phyloP scores from a whole-genome alignment of 2,797 vertebrate species.

The Spizella passerina region DNA sequence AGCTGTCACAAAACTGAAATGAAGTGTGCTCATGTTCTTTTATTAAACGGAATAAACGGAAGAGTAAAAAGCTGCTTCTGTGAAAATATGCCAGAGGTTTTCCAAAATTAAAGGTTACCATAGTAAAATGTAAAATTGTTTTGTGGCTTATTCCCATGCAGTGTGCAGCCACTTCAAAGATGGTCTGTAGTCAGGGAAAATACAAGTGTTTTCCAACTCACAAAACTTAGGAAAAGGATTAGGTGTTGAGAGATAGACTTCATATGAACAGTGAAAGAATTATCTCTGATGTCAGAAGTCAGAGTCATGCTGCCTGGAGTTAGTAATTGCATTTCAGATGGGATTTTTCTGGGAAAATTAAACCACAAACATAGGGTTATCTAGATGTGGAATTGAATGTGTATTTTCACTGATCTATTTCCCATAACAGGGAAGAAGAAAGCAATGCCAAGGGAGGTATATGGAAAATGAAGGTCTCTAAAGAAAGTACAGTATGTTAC shows the following conservation, averaged over 20 bases:
- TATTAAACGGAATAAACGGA: background rate
- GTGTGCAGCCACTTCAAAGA: conserved; percentile 1
- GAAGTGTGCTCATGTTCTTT: background rate
- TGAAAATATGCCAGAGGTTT: conserved; percentile 5
- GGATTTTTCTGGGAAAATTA: background rate
- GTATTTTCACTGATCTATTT: conserved; percentile 28
- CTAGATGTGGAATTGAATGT: background rate
- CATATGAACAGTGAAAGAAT: conserved; percentile 17
- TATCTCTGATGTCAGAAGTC: conserved; percentile 15
- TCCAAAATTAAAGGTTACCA: conserved; percentile 40
- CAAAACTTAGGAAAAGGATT: background rate
- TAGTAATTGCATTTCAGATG: background rate
- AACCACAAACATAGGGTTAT: background rate
- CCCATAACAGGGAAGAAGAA: conserved; percentile 90
- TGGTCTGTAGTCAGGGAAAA: conserved; percentile 20
- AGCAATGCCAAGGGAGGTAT: conserved; percentile 95
- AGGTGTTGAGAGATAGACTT: conserved; percentile 4
- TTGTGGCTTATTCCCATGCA: background rate
- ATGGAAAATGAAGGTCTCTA: conserved; percentile 98
- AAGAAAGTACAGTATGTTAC: conserved; percentile 88
- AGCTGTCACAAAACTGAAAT: background rate
- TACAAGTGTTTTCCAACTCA: background rate
- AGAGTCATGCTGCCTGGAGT: conserved; percentile 16
- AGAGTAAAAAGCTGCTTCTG: background rate
- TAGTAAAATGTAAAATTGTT: background rate